Evolutionary conservation across 2,888 invertebrate genomes (phyloP), one percentile per base, ranked within the genome.

Genomic region (Drosophila villosipedis): DNA sequence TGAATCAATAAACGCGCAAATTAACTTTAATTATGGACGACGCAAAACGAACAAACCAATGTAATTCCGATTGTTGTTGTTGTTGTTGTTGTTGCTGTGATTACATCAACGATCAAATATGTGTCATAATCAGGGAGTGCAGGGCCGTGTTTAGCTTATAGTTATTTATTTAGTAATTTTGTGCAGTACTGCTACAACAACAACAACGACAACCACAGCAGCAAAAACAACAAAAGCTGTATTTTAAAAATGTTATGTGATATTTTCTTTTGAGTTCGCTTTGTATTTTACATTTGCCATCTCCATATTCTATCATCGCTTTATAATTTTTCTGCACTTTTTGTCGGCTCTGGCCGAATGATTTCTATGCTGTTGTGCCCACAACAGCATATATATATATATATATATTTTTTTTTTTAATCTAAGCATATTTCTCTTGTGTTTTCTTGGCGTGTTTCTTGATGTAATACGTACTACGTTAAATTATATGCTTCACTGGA

Each of bases 1-100:
- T 67, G 59, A 60, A 76, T 80, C 76, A 79, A 83, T 76, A 76
- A 85, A 73, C 47, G 67, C 33, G 60, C 55, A 60, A 83, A 82
- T 83, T 82, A 79, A 55, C 67, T 68, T 37, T 84, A 77, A 86
- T 86, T 82, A 84, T 73, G 65, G 41, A 72, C 73, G 67, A 59
- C 39, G 52, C 31, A 41, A 41, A 62, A 66, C 55, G 69, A 16
- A 47, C 16, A 47, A 47, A 47, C 19, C 65, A 60, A 68, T 77
- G 37, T 69, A 62, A 66, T 70, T 52, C 41, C 53, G 57, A 65
- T 47, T 61, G 49, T 54, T 57, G 52, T 33, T 55, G 57, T 52
- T 64, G 52, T 54, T 65, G 52, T 59, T 65, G 52, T 61, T 57
- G 41, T 52, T 55, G 62, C 37, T 71, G 68, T 58, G 58, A 80